Conservation (phyloP, 2,888 invertebrate species). For the Acanthosepion lycidas region DNA sequence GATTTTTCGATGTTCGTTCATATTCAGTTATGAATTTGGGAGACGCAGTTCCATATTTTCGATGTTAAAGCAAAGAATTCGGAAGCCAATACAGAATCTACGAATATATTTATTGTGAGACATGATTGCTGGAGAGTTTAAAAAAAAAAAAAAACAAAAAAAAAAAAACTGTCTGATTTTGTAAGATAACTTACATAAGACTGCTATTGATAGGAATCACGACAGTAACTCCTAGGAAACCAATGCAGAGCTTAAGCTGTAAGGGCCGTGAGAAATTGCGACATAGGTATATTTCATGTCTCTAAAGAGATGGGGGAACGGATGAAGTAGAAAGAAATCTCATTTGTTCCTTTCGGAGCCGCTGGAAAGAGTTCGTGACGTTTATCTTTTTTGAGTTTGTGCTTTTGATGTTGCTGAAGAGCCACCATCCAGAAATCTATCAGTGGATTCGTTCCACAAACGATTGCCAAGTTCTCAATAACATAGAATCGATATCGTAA, state of each 20-base stretch:
- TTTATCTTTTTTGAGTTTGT: neutral
- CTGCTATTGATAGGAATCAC: neutral
- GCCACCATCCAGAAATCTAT: neutral
- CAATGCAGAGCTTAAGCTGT: no score
- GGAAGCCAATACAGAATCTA: no score
- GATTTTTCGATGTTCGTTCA: no score
- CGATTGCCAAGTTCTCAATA: neutral
- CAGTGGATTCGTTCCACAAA: neutral
- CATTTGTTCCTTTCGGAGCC: neutral
- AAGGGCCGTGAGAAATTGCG: neutral
- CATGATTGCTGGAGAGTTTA: no score
- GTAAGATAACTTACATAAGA: no score
- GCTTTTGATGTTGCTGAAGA: neutral
- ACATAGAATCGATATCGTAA: neutral
- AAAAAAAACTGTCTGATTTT: no score
- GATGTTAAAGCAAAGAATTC: no score
- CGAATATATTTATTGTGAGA: no score
- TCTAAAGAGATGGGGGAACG: neutral
- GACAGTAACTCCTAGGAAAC: neutral
- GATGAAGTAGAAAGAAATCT: neutral
- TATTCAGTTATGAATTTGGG: no score
- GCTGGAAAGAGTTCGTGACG: neutral
- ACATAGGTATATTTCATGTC: neutral
- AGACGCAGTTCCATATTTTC: no score
- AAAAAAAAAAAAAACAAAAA: no score